Evolutionary conservation across 1,140 invertebrate species (phyloP).

Genomic region (Drosophila serrata): DNA sequence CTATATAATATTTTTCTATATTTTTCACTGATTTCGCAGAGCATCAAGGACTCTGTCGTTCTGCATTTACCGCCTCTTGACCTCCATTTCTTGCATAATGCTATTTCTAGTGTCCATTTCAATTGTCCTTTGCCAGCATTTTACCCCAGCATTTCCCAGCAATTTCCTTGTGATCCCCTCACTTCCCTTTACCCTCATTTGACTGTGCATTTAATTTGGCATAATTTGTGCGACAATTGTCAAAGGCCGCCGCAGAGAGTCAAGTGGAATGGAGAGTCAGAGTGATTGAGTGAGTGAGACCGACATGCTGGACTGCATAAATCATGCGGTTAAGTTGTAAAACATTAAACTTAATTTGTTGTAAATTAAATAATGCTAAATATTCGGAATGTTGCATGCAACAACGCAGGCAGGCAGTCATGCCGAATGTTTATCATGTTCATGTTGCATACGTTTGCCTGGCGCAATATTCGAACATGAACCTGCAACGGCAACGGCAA

Average conservation of each 20-base stretch:
- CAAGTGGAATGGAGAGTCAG: slow-evolving; percentile 1
- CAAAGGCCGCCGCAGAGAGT: slow-evolving; percentile 24
- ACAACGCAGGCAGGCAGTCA: neutral
- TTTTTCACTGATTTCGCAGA: neutral
- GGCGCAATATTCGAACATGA: slow-evolving; percentile 61
- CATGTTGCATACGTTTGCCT: slow-evolving; percentile 60
- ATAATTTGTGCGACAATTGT: slow-evolving; percentile 70
- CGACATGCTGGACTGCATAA: slow-evolving; percentile 57
- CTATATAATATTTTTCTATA: neutral
- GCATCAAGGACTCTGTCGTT: slow-evolving; percentile 4
- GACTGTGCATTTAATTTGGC: slow-evolving; percentile 71
- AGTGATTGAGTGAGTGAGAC: slow-evolving; percentile 35
- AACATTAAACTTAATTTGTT: slow-evolving; percentile 81
- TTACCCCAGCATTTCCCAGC: neutral
- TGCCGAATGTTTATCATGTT: slow-evolving; percentile 60
- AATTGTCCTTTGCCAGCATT: slow-evolving; percentile 29
- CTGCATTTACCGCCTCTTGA: slow-evolving; percentile 7
- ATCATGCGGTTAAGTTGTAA: slow-evolving; percentile 71
- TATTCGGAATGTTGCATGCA: slow-evolving; percentile 55
- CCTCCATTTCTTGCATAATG: slow-evolving; percentile 39
- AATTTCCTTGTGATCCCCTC: slow-evolving; percentile 5
- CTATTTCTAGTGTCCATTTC: slow-evolving; percentile 35
- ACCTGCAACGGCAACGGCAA: slow-evolving; percentile 33
- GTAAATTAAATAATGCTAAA: slow-evolving; percentile 78
- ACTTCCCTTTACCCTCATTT: slow-evolving; percentile 7